These are phyloP conservation scores for Zaprionus davidi DNA, from an alignment of 1,140 invertebrate species.

Conservation along the genomic window DNA sequence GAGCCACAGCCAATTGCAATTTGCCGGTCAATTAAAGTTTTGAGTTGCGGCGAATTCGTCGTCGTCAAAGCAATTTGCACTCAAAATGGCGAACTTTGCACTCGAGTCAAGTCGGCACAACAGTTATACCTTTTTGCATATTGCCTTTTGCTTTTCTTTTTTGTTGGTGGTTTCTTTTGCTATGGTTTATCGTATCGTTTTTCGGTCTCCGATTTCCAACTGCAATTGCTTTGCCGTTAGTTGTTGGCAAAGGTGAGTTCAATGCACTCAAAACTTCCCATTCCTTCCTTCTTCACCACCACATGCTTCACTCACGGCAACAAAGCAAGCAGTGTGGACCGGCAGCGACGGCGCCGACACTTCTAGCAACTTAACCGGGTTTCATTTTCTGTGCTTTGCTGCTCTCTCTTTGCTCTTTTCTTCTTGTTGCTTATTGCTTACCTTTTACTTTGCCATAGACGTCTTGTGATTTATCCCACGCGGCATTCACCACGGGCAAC, in stretches of 20 bases:
- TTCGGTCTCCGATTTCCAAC: conserved; percentile 31
- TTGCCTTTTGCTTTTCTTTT: conserved; percentile 3
- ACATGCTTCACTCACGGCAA: not conserved
- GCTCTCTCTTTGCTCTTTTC: not conserved
- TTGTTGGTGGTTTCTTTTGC: conserved; percentile 11
- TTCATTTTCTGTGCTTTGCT: conserved; percentile 28
- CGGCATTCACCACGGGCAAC: conserved; percentile 86
- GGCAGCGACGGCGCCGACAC: not conserved
- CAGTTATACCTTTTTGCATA: conserved; percentile 33
- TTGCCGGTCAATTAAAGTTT: conserved; percentile 53
- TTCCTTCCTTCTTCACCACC: not conserved
- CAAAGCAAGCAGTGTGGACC: not conserved
- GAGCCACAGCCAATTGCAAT: conserved; percentile 34
- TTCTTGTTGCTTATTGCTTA: conserved; percentile 40
- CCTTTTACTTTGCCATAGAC: conserved; percentile 87
- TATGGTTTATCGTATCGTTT: conserved; percentile 30
- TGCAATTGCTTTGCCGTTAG: conserved; percentile 55
- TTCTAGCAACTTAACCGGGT: conserved; percentile 5
- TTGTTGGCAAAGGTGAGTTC: conserved; percentile 44
- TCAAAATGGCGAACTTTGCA: conserved; percentile 54
- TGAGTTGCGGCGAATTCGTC: conserved; percentile 41
- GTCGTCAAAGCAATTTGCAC: conserved; percentile 22
- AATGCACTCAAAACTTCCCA: conserved; percentile 52
- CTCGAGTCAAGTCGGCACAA: conserved; percentile 20
- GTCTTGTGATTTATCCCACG: conserved; percentile 85